Conservation (phyloP, 2,797 vertebrate genomes). For the Lagocephalus sceleratus region DNA sequence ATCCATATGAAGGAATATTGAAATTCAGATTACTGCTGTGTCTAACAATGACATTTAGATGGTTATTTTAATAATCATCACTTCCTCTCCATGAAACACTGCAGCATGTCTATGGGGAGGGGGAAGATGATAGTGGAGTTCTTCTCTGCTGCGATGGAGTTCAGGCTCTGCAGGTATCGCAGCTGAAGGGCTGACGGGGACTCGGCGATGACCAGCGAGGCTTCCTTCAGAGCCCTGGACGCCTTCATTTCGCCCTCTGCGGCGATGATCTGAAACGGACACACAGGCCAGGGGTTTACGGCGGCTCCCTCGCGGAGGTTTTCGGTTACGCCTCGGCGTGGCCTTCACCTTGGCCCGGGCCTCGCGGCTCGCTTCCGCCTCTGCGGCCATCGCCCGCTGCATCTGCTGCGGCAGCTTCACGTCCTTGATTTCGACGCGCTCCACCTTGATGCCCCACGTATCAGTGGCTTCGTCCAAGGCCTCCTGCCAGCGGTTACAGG, state of each 20-base stretch:
- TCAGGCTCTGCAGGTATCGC: conserved; percentile 79
- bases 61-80: conserved; percentile 8
- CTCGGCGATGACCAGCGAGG: conserved; percentile 75
- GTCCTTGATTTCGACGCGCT: conserved; percentile 80
- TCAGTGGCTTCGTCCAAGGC: conserved; percentile 75
- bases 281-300: background rate
- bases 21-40: background rate
- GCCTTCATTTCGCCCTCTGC: conserved; percentile 82
- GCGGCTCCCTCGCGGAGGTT: background rate
- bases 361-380: conserved; percentile 77
- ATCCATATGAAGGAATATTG: too few species aligned
- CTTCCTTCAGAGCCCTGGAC: conserved; percentile 77
- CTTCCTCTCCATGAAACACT: conserved; percentile 56
- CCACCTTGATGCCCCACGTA: conserved; percentile 79
- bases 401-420: conserved; percentile 76
- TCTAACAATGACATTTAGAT: too few species aligned
- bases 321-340: background rate
- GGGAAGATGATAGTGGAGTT: conserved; percentile 82
- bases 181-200: conserved; percentile 76
- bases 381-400: conserved; percentile 80
- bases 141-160: conserved; percentile 72
- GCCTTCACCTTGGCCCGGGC: conserved; percentile 74
- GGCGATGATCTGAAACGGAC: conserved; percentile 71
- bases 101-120: conserved; percentile 74
- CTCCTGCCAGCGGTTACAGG: conserved; percentile 42